Evolutionary conservation across 2,113 vertebrate species (phyloP), one percentile per base, ranked within the genome.

Genomic region (Nansenia antarctica): DNA sequence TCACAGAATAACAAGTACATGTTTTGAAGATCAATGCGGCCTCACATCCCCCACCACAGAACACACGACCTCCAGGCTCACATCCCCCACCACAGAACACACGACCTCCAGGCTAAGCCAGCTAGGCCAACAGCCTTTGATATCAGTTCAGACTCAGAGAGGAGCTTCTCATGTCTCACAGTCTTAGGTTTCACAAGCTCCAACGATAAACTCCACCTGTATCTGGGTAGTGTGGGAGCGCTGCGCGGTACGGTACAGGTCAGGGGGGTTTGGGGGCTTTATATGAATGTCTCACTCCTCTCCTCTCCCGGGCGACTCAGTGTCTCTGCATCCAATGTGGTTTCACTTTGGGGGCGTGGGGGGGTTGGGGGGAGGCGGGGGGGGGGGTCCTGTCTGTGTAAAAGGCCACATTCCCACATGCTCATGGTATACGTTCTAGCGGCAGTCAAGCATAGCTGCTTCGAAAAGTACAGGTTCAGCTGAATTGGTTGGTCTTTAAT

Each of bases 301-400:
- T 8, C 61, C 61, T 26, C 61, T 45, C 24, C 30, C 31, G 11
- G 7, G 3, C 18, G 27, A 1, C 27, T 32, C 11, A 12, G 32
- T 29, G n/a, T 63, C 45, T 57, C 35, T 5, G 61, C 55, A 45
- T 71, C 8, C 59, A 74, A 84, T 81, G 65, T 78, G 37, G 69
- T 77, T 84, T 83, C 61, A 63, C 47, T 85, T 85, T 70, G 64
- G 60, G 64, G 9, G 14, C 34, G 9, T n/a, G n/a, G n/a, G n/a
- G n/a, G n/a, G n/a, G n/a, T n/a, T n/a, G n/a, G n/a, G n/a, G n/a
- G n/a, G n/a, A n/a, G n/a, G n/a, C n/a, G n/a, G n/a, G n/a, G n/a
- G n/a, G n/a, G 3, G 0, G 4, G n/a, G 60, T 70, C 34, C 67
- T 77, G 11, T n/a, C n/a, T n/a, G n/a, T n/a, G n/a, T n/a, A 65